phyloP scores from a whole-genome alignment of 2,113 vertebrate species.

The Gasterosteus aculeatus region DNA sequence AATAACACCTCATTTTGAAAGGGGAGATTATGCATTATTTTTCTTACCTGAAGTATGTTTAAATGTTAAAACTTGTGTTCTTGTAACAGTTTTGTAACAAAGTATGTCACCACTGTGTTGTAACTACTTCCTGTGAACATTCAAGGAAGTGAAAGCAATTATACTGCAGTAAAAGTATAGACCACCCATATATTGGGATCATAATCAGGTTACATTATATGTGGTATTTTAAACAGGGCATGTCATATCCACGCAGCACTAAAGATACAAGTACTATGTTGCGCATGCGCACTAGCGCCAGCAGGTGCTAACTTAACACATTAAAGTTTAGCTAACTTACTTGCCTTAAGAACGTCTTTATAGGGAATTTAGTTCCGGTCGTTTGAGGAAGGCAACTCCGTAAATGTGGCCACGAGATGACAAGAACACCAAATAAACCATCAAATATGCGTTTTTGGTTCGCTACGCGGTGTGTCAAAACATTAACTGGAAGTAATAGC shows the following conservation, averaged over 20 bases:
- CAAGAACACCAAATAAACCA: background rate
- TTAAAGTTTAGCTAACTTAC: background rate
- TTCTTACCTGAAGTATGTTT: background rate
- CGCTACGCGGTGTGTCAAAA: background rate
- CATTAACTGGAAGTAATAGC: background rate
- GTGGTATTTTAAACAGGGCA: background rate
- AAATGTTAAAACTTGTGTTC: background rate
- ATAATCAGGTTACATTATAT: background rate
- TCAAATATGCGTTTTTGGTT: background rate
- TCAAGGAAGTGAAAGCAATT: background rate
- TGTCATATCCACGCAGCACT: background rate
- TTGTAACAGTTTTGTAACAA: background rate
- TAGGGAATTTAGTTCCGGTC: background rate
- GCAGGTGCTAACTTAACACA: background rate
- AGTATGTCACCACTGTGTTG: background rate
- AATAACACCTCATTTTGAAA: background rate
- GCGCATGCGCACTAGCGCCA: conserved; percentile 29
- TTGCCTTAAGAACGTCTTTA: background rate
- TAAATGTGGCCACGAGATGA: background rate
- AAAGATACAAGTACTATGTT: background rate
- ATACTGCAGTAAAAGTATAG: background rate
- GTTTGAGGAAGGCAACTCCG: rapidly evolving
- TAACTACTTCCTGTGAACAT: background rate
- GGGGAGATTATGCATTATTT: background rate
- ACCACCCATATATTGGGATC: background rate